A percentile compares a stretch with the other conserved stretches of the same genome.
phyloP scores from a whole-genome alignment of 2,888 invertebrate species.

The Mellilla xanthometata region DNA sequence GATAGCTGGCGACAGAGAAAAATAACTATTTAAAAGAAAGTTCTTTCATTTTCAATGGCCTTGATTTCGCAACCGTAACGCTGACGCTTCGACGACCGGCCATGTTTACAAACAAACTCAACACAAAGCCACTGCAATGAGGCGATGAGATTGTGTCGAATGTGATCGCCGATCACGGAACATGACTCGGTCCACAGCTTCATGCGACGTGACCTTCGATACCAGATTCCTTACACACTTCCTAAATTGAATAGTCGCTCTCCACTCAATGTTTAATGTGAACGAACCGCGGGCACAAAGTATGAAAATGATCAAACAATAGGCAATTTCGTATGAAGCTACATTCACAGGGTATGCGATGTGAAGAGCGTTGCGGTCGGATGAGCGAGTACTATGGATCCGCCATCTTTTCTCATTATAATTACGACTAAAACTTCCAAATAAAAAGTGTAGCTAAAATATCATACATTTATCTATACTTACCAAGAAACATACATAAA shows the following conservation, averaged over 20 bases:
- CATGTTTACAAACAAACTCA: slow-evolving; percentile 57
- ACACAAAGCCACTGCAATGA: slow-evolving; percentile 28
- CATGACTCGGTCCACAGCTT: slow-evolving; percentile 18
- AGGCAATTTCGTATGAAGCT: slow-evolving; percentile 25
- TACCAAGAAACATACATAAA: too few species aligned
- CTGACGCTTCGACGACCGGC: slow-evolving; percentile 43
- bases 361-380: slow-evolving; percentile 34
- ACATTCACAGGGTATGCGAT: slow-evolving; percentile 34
- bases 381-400: slow-evolving; percentile 28
- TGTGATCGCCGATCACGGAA: slow-evolving; percentile 18
- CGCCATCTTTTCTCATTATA: slow-evolving; percentile 22
- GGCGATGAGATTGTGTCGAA: slow-evolving; percentile 19
- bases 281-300: slow-evolving; percentile 10
- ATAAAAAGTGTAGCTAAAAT: slow-evolving; percentile 7
- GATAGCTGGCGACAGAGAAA: slow-evolving; percentile 41
- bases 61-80: slow-evolving; percentile 58
- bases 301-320: slow-evolving; percentile 30
- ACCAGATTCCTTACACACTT: slow-evolving; percentile 18
- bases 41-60: slow-evolving; percentile 69
- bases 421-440: slow-evolving; percentile 12
- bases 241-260: slow-evolving; percentile 19
- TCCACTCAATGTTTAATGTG: slow-evolving; percentile 14
- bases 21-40: slow-evolving; percentile 53
- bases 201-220: slow-evolving; percentile 24
- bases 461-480: too few species aligned